Evolutionary conservation across 2,888 invertebrate species (phyloP).

Genomic region (Didymodactylos carnosus): DNA sequence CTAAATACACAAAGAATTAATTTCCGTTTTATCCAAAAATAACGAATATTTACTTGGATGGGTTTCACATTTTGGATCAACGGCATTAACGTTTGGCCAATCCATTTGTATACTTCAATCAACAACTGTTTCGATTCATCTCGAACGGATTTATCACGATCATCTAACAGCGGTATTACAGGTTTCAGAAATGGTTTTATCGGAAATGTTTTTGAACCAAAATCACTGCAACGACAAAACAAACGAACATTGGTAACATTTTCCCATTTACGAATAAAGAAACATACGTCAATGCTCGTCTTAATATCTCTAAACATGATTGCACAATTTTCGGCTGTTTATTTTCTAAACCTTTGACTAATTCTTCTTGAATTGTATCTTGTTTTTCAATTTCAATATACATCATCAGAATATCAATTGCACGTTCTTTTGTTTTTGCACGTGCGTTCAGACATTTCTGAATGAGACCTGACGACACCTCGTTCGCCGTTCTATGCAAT

Average conservation of each 20-base stretch:
- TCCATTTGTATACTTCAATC: conserved; percentile 81
- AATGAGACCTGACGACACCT: conserved; percentile 68
- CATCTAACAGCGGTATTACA: conserved; percentile 67
- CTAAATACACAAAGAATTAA: conserved; percentile 23
- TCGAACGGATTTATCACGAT: conserved; percentile 68
- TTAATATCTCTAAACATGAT: conserved; percentile 56
- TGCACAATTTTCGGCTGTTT: conserved; percentile 87
- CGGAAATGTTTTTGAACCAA: conserved; percentile 70
- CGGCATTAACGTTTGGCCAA: conserved; percentile 39
- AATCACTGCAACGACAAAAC: conserved; percentile 43
- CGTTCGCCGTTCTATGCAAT: conserved; percentile 50
- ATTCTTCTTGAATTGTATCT: conserved; percentile 55
- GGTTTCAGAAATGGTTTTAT: conserved; percentile 46
- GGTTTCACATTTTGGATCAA: conserved; percentile 48
- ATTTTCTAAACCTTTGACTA: conserved; percentile 74
- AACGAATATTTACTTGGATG: conserved; percentile 48
- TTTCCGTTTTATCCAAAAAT: background rate
- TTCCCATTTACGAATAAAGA: background rate
- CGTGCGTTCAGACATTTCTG: conserved; percentile 77
- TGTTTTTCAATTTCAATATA: conserved; percentile 87
- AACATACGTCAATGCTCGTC: conserved; percentile 47
- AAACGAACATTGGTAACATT: background rate
- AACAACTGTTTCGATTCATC: conserved; percentile 74
- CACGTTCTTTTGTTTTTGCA: conserved; percentile 71
- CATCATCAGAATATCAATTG: conserved; percentile 69